Conservation (phyloP, 1,140 invertebrate genomes). For the Dendrolimus kikuchii region DNA sequence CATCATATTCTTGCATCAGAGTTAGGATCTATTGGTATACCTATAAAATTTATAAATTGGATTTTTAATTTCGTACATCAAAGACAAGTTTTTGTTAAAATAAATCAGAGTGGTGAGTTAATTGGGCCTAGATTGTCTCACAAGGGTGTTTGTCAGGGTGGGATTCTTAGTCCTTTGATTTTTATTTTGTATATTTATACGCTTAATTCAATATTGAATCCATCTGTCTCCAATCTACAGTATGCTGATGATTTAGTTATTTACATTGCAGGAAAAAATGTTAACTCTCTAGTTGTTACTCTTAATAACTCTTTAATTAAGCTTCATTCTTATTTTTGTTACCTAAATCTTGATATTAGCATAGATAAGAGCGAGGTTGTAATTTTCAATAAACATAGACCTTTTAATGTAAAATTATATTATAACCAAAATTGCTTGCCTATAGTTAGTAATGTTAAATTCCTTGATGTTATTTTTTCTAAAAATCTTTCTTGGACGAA, state of each 20-base stretch:
- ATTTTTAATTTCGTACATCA: constrained; percentile 18
- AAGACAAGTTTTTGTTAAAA: constrained; percentile 17
- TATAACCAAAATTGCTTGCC: constrained; percentile 2
- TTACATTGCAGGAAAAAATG: constrained; percentile 4
- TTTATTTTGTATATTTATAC: constrained; percentile 19
- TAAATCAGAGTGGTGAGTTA: constrained; percentile 2
- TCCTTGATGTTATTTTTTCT: constrained; percentile 15
- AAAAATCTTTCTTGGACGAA: constrained; percentile 15
- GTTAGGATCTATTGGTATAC: constrained; percentile 10
- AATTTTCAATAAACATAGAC: constrained; percentile 4
- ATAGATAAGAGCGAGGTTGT: constrained; percentile 10
- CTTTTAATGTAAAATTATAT: not conserved
- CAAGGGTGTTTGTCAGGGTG: constrained; percentile 19
- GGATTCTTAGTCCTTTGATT: constrained; percentile 17
- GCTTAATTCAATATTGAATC: constrained; percentile 13
- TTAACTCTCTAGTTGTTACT: not conserved
- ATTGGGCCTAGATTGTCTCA: constrained; percentile 13
- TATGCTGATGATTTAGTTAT: constrained; percentile 23
- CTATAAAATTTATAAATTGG: constrained; percentile 16
- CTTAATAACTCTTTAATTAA: constrained; percentile 8
- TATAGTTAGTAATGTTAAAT: constrained; percentile 6
- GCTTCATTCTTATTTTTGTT: constrained; percentile 10
- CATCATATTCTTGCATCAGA: constrained; percentile 9
- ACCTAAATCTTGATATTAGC: constrained; percentile 11
- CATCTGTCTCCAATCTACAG: constrained; percentile 17